These are phyloP conservation scores for Empidonax alnorum DNA, from an alignment of 2,113 vertebrate genomes.

Conservation along the genomic window DNA sequence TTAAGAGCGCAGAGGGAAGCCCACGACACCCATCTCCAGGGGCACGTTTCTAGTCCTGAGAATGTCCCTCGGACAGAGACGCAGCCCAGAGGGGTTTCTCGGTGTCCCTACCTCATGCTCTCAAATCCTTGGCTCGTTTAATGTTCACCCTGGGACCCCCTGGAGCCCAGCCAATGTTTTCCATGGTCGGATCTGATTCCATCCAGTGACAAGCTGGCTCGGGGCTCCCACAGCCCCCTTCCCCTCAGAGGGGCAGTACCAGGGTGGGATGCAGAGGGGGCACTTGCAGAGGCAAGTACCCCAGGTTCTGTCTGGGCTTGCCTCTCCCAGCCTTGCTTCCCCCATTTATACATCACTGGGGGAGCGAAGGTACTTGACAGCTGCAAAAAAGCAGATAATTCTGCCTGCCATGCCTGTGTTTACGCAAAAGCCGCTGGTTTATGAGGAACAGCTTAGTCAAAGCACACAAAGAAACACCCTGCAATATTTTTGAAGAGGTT, in stretches of 20 bases:
- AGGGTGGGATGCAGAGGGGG: not conserved
- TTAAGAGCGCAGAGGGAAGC: not conserved
- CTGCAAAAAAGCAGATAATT: not conserved
- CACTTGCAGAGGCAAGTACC: not conserved
- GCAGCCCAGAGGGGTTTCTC: not conserved
- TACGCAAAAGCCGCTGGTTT: constrained; percentile 28
- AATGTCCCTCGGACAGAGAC: not conserved
- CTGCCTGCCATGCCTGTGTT: not conserved
- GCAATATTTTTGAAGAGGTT: not conserved
- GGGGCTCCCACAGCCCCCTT: not conserved
- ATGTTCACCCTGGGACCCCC: not conserved
- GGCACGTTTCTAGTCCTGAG: not conserved
- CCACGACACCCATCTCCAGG: not conserved
- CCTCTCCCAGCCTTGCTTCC: not conserved
- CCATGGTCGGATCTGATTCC: not conserved
- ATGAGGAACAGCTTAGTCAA: constrained; percentile 33
- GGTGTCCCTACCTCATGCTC: fast-evolving
- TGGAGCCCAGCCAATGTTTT: not conserved
- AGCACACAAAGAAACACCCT: constrained; percentile 40
- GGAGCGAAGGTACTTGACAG: not conserved
- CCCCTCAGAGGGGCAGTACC: fast-evolving
- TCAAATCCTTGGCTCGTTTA: not conserved
- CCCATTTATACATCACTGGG: not conserved
- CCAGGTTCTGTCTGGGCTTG: not conserved
- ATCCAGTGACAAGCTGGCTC: not conserved